Percentiles rank a stretch among this genome's conserved stretches.
phyloP scores from a whole-genome alignment of 2,113 vertebrate genomes.

The Platichthys flesus region DNA sequence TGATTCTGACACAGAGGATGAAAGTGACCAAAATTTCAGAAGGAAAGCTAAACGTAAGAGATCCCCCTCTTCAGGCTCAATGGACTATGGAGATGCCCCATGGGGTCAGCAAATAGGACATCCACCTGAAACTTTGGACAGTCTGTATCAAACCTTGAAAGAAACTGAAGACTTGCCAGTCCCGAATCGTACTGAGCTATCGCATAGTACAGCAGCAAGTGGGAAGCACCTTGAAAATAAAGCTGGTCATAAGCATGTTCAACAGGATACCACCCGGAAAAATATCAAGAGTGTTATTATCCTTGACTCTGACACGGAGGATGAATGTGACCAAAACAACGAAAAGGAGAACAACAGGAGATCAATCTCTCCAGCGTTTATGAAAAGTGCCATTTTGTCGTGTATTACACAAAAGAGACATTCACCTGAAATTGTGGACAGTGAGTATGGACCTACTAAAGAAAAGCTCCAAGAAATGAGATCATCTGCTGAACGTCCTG shows the following conservation, averaged over 20 bases:
- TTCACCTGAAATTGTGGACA: not conserved
- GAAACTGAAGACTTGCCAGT: not conserved
- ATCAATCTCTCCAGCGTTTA: not conserved
- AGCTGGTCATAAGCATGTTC: not conserved
- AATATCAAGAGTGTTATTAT: not conserved
- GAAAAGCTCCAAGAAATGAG: no score
- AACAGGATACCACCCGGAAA: no score
- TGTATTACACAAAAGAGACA: not conserved
- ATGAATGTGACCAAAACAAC: not conserved
- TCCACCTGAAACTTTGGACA: not conserved
- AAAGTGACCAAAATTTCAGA: not conserved
- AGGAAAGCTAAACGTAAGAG: not conserved
- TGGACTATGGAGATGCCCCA: not conserved
- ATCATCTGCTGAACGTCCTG: no score
- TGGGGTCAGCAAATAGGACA: not conserved
- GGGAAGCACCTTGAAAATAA: not conserved
- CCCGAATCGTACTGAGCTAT: not conserved
- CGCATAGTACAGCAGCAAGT: not conserved
- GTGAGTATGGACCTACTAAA: no score
- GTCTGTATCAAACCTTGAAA: not conserved
- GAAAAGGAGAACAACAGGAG: not conserved
- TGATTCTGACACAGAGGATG: not conserved
- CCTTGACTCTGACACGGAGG: conserved; percentile 10
- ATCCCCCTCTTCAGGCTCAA: not conserved
- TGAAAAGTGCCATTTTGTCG: not conserved